phyloP scores from a whole-genome alignment of 1,140 invertebrate species.

The Aradophagus sp. region DNA sequence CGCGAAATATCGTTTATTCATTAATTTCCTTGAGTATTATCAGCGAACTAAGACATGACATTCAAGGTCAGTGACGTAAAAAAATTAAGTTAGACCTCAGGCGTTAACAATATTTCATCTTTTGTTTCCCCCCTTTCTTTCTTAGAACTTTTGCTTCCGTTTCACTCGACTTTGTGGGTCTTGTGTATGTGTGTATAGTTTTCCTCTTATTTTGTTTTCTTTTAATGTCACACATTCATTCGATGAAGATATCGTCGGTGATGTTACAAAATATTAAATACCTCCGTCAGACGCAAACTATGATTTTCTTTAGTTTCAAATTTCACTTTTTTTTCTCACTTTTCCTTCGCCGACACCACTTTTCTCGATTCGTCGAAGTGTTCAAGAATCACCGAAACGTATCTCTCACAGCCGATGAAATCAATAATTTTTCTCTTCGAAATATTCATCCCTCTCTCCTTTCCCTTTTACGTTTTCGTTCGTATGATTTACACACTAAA shows the following conservation, averaged over 20 bases:
- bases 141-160: slow-evolving; percentile 8
- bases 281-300: slow-evolving; percentile 48
- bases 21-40: slow-evolving; percentile 51
- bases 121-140: not conserved
- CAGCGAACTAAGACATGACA: slow-evolving; percentile 57
- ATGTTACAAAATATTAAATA: slow-evolving; percentile 57
- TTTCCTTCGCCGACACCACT: slow-evolving; percentile 33
- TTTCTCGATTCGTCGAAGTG: slow-evolving; percentile 28
- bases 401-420: slow-evolving; percentile 58
- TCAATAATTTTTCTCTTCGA: slow-evolving; percentile 42
- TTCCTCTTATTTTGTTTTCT: slow-evolving; percentile 22
- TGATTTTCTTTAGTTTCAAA: slow-evolving; percentile 30
- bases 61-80: slow-evolving; percentile 55
- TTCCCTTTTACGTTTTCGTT: too few species aligned
- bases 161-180: slow-evolving; percentile 21
- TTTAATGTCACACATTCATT: slow-evolving; percentile 49
- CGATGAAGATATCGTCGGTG: slow-evolving; percentile 56
- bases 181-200: slow-evolving; percentile 15
- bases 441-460: too few species aligned
- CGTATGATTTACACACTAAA: slow-evolving; percentile 55
- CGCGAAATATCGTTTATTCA: slow-evolving; percentile 49
- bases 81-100: slow-evolving; percentile 58
- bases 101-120: slow-evolving; percentile 35
- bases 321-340: slow-evolving; percentile 19
- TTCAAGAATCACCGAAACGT: slow-evolving; percentile 50